Percentiles rank a stretch among this genome's conserved stretches.
These are phyloP conservation scores for Bombyx huttoni DNA, from an alignment of 2,888 invertebrate genomes.

Conservation along the genomic window DNA sequence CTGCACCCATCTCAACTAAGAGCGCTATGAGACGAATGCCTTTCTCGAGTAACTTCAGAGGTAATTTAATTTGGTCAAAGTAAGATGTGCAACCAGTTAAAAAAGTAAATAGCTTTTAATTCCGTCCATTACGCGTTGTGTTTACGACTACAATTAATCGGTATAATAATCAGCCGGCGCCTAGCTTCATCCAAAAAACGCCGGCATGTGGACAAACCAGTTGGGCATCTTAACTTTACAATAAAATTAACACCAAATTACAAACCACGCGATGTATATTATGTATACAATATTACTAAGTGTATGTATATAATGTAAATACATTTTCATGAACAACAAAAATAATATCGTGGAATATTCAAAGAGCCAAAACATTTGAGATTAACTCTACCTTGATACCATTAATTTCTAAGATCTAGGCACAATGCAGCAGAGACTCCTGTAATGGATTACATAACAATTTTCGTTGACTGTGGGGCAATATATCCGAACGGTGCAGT, in stretches of 20 bases:
- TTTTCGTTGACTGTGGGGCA: conserved; percentile 71
- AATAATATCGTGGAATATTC: conserved; percentile 73
- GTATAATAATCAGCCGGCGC: conserved; percentile 25
- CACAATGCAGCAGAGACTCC: conserved; percentile 74
- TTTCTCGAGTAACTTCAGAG: conserved; percentile 54
- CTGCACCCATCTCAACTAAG: conserved; percentile 36
- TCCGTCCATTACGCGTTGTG: conserved; percentile 35
- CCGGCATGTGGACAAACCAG: conserved; percentile 46
- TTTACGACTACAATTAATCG: conserved; percentile 19
- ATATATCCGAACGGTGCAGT: conserved; percentile 40
- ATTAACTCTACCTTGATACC: conserved; percentile 72
- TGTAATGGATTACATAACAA: conserved; percentile 69
- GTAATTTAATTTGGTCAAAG: conserved; percentile 58
- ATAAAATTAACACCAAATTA: conserved; percentile 67
- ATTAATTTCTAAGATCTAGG: conserved; percentile 74
- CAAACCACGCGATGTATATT: conserved; percentile 72
- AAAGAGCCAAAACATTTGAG: conserved; percentile 73
- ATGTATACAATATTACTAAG: conserved; percentile 71
- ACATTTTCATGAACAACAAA: conserved; percentile 69
- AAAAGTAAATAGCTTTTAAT: conserved; percentile 27
- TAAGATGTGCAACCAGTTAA: conserved; percentile 64
- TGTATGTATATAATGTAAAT: conserved; percentile 72
- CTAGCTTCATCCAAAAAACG: conserved; percentile 39
- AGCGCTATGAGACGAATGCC: conserved; percentile 38
- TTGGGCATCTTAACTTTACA: conserved; percentile 66